Base-by-base conservation (phyloP, 2,113 vertebrate species). In the Caranx melampygus region DNA sequence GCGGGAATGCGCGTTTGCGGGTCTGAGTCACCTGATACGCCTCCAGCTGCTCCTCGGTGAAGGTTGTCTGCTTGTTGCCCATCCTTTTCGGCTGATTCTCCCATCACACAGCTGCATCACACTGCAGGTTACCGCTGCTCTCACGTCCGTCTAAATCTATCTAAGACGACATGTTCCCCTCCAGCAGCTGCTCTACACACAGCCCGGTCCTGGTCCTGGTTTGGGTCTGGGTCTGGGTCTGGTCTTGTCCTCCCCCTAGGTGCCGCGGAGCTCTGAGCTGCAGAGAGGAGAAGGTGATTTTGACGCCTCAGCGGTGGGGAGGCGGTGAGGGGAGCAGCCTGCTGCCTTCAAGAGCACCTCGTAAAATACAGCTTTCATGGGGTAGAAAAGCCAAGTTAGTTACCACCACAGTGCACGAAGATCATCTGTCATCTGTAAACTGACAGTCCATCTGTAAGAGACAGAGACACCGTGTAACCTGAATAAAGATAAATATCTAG, bases 11-110 rank as follows among this genome's bases (percentile, higher is more conserved):
- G 67, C 16, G 55, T 37, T 42, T 0, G 42, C 61, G 21, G 52
- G 16, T 3, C 18, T 8, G 12, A 4, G 3, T 95, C 92, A 97
- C 97, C 97, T 97, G 96, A 75, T 95, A 97, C 63, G 97, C 96
- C 83, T 97, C 97, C 84, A 97, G 95, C 94, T 97, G 97, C 94
- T 97, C 97, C 81, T 97, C 96, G 84, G 96, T 97, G 96, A 97
- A 97, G 93, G 97, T 97, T 54, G 96, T 97, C 92, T 97, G 97
- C 91, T 97, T 97, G 95, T 97, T 97, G 85, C 97, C 97, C 97
- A 97, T 97, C 92, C 93, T 97, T 94, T 81, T 87, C 83, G 86
- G 93, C 85, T 84, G 83, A 84, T 89, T 89, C 90, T 94, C 91
- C 92, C 93, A 88, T 94, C 93, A 83, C 91, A 93, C 86, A 91